Conservation (phyloP, 2,888 invertebrate genomes). For the Coecobrya sp. region DNA sequence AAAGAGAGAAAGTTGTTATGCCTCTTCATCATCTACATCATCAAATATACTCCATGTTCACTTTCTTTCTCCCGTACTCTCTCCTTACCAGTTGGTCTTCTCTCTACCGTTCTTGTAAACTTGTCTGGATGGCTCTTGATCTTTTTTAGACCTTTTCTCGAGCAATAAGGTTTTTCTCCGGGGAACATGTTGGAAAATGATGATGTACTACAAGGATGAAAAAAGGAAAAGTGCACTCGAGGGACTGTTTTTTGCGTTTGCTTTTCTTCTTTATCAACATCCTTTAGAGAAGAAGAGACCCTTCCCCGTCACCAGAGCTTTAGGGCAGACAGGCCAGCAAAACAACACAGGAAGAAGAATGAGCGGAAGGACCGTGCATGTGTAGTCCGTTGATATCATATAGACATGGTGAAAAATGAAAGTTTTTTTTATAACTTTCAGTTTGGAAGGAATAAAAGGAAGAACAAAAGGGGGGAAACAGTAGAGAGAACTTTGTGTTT, state of each 20-base stretch:
- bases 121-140: slow-evolving; percentile 49
- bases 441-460: background rate
- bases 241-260: slow-evolving; percentile 45
- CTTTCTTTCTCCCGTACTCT: background rate
- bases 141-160: slow-evolving; percentile 34
- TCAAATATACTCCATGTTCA: background rate
- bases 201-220: slow-evolving; percentile 69
- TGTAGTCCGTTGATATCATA: background rate
- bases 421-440: background rate
- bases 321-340: slow-evolving; percentile 3
- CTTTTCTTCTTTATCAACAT: slow-evolving; percentile 5
- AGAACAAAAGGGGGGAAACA: background rate
- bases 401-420: background rate
- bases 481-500: background rate
- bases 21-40: slow-evolving; percentile 41
- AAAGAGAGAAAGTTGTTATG: slow-evolving; percentile 26
- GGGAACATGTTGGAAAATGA: slow-evolving; percentile 67
- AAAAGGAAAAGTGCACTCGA: slow-evolving; percentile 72
- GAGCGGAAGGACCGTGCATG: background rate
- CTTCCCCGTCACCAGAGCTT: background rate
- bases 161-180: slow-evolving; percentile 45
- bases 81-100: background rate
- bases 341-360: background rate
- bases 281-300: background rate
- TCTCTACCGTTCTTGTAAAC: slow-evolving; percentile 21